These are phyloP conservation scores for Clarias magur DNA, from an alignment of 2,113 vertebrate species.

Conservation along the genomic window DNA sequence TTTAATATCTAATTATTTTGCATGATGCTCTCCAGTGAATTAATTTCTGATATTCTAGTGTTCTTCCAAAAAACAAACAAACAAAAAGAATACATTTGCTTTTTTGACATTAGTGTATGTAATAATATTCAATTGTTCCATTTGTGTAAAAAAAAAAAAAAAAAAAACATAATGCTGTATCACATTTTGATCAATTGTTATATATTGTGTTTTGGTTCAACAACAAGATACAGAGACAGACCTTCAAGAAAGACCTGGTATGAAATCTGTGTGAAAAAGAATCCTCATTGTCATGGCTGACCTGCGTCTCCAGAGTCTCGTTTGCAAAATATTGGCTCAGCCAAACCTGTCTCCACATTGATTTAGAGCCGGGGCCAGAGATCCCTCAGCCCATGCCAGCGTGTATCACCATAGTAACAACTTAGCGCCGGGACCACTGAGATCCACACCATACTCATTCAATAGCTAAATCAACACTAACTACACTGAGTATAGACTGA, in stretches of 20 bases:
- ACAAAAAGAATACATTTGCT: background rate
- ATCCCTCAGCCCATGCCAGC: slow-evolving; percentile 54
- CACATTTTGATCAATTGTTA: background rate
- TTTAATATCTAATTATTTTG: background rate
- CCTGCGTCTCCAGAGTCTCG: slow-evolving; percentile 42
- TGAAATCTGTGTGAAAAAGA: slow-evolving; percentile 22
- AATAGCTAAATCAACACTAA: slow-evolving; percentile 71
- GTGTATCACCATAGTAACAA: slow-evolving; percentile 71
- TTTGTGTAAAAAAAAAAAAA: background rate
- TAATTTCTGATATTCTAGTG: background rate
- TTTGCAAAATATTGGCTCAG: slow-evolving; percentile 53
- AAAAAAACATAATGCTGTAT: background rate
- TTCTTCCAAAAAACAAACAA: background rate
- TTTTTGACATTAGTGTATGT: background rate
- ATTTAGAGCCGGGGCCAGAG: slow-evolving; percentile 67
- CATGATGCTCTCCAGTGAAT: background rate
- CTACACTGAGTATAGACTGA: slow-evolving; percentile 32
- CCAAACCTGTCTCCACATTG: slow-evolving; percentile 59
- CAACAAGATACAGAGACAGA: background rate
- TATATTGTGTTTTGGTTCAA: background rate
- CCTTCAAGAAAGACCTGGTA: background rate
- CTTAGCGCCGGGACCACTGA: slow-evolving; percentile 45
- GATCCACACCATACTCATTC: slow-evolving; percentile 61
- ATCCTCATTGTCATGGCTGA: slow-evolving; percentile 40
- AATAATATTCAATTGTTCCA: background rate